phyloP scores from a whole-genome alignment of 2,888 invertebrate species.

The Meiosimyza platycephala region DNA sequence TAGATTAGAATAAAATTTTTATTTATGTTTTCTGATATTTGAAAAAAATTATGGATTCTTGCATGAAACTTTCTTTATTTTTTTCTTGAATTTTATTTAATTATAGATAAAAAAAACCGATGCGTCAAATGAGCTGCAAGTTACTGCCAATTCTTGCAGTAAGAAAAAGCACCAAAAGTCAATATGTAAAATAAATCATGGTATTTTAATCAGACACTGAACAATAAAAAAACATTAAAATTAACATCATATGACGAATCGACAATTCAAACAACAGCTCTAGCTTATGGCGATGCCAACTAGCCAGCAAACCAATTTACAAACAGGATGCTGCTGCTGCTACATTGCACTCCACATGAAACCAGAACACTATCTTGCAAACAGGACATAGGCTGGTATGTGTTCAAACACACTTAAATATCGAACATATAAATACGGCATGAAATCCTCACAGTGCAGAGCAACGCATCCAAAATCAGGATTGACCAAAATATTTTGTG shows the following conservation, averaged over 20 bases:
- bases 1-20: no score
- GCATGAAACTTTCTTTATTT: no score
- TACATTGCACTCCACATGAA: slow-evolving; percentile 16
- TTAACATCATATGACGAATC: not conserved
- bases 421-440: slow-evolving; percentile 11
- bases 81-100: no score
- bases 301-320: slow-evolving; percentile 21
- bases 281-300: slow-evolving; percentile 2
- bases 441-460: slow-evolving; percentile 45
- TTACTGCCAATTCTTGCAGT: no score
- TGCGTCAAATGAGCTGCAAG: no score
- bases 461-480: slow-evolving; percentile 50
- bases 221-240: not conserved
- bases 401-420: slow-evolving; percentile 21
- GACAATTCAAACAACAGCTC: not conserved
- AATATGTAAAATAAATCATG: no score
- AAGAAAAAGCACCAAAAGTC: no score
- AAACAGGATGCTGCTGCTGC: slow-evolving; percentile 37
- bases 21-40: no score
- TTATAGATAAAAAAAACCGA: no score
- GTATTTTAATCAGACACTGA: no score
- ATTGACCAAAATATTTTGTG: slow-evolving; percentile 67
- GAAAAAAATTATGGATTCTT: no score
- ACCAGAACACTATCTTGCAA: not conserved
- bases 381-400: slow-evolving; percentile 14